These are phyloP conservation scores for Montipora capricornis DNA, from an alignment of 64 coral and sea anemone genomes.

Conservation along the genomic window DNA sequence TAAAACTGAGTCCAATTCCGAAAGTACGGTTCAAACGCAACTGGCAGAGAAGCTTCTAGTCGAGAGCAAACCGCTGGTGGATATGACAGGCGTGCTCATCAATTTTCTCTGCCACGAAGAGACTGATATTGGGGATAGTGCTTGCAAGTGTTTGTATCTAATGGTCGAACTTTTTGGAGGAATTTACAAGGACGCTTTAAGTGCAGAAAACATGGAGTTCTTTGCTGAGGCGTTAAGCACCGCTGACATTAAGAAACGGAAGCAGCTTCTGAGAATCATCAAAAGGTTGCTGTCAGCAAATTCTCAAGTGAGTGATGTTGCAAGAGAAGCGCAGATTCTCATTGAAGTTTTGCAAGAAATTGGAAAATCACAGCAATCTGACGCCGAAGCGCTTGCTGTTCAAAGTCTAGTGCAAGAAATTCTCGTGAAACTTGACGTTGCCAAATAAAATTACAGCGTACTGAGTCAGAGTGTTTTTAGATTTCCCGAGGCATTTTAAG, in stretches of 20 bases:
- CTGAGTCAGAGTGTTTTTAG: not conserved
- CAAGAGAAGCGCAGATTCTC: slow-evolving; percentile 33
- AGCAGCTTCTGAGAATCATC: slow-evolving; percentile 90
- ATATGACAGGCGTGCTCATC: slow-evolving; percentile 89
- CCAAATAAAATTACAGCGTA: not conserved
- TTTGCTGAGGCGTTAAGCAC: slow-evolving; percentile 80
- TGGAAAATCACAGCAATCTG: not conserved
- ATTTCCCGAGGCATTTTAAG: not conserved
- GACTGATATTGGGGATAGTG: slow-evolving; percentile 76
- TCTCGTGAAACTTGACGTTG: slow-evolving; percentile 52
- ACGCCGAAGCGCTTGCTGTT: slow-evolving; percentile 40
- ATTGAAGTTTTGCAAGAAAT: slow-evolving; percentile 63
- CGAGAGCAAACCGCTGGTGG: slow-evolving; percentile 89
- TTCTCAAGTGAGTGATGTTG: slow-evolving; percentile 26
- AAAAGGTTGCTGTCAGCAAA: slow-evolving; percentile 90
- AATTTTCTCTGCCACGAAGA: slow-evolving; percentile 83
- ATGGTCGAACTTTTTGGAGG: slow-evolving; percentile 95
- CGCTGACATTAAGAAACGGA: slow-evolving; percentile 77
- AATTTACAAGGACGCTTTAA: slow-evolving; percentile 84
- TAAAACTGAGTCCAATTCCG: slow-evolving; percentile 49
- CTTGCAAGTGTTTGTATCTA: slow-evolving; percentile 84
- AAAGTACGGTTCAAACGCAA: slow-evolving; percentile 49
- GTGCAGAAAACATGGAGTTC: slow-evolving; percentile 71
- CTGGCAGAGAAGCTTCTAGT: slow-evolving; percentile 80
- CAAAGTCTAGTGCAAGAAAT: slow-evolving; percentile 70